Percentiles rank a stretch among this genome's conserved stretches.
phyloP scores from a whole-genome alignment of 2,797 vertebrate species.

The Hemitrygon akajei region DNA sequence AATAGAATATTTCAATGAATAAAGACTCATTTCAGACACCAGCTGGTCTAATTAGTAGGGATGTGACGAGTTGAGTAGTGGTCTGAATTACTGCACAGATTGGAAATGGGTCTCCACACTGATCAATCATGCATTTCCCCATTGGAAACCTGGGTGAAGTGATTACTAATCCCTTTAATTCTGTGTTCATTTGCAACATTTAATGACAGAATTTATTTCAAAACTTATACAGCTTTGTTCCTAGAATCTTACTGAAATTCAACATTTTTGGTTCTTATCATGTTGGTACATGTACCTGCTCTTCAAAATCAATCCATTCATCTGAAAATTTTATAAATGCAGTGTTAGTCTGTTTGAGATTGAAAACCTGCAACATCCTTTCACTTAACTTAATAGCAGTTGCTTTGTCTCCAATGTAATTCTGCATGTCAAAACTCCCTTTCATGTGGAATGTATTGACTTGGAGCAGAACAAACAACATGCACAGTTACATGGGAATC shows the following conservation, averaged over 20 bases:
- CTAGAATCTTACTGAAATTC: background rate
- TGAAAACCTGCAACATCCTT: background rate
- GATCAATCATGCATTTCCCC: background rate
- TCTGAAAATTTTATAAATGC: background rate
- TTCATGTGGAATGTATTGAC: background rate
- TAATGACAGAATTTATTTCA: background rate
- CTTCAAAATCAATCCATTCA: background rate
- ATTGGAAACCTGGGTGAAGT: background rate
- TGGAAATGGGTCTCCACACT: background rate
- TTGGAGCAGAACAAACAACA: background rate
- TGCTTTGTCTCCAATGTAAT: background rate
- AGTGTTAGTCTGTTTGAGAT: background rate
- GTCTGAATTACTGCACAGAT: background rate
- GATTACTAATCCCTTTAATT: background rate
- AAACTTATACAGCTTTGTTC: background rate
- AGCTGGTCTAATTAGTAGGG: background rate
- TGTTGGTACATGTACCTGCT: background rate
- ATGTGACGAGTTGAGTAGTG: background rate
- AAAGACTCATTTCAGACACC: background rate
- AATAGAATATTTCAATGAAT: background rate
- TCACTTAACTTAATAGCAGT: background rate
- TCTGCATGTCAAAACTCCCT: background rate
- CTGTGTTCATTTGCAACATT: background rate
- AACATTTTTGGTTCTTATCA: background rate
- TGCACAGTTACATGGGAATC: background rate